Evolutionary conservation across 35 echinoderm and acorn worm genomes (phyloP), one percentile per base, ranked within the genome.

Genomic region (Stichopus chloronotus): DNA sequence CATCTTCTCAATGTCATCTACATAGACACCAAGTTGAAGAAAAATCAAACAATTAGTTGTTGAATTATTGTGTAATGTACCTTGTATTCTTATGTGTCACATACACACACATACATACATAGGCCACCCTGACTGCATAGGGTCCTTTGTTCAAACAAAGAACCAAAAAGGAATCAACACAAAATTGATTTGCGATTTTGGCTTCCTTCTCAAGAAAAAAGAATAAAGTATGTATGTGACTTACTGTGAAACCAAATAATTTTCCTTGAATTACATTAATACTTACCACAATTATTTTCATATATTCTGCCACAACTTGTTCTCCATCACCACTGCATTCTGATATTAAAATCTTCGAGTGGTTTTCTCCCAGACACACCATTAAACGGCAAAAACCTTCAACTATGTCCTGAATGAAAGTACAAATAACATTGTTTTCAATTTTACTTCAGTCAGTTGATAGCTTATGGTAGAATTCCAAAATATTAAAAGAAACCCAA

Each of bases 301-400:
- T 98, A 78, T 96, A 94, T 55, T 98, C 95, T 79, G 53, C 90
- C 60, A 96, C 56, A 11, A 80, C 92, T n/a, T 96, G 93, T 53
- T 94, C 91, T 13, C 92, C 87, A 16, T 93, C 78, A 68, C 95
- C 95, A 17, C 69, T 93, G 86, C 85, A 78, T 25, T 90, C 63
- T 58, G 94, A 81, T 54, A 98, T 55, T 12, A 98, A 56, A 20
- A 94, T 53, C 86, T 98, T 96, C 58, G 97, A 82, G 81, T 98
- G 95, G 87, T 93, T 98, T 79, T 98, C 97, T 14, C 97, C 97
- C 6, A 98, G 58, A 12, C 95, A 84, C 4, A 98, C 97, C 9
- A 93, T 87, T 16, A 98, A 84, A 56, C 97, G 76, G 55, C 97
- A 98, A 54, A 96, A 94, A n/a, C 97, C 97, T 65, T 96, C 92